A percentile compares a stretch with the other conserved stretches of the same genome.
Conservation (phyloP, 92 coral and sea anemone genomes). For the Epizoanthus fatuus region DNA sequence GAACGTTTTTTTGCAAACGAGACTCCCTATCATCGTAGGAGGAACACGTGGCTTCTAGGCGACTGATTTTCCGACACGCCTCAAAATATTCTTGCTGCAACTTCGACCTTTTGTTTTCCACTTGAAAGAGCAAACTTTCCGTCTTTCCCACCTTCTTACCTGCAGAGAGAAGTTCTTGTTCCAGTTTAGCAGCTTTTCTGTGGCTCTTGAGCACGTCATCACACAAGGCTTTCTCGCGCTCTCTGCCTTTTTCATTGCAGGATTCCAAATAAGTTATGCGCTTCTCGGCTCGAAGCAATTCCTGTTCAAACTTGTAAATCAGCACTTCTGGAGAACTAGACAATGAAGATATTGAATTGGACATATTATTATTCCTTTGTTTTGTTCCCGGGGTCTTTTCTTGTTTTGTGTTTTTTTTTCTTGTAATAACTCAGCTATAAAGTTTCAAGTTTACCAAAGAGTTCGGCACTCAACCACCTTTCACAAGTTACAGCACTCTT, state of each 20-base stretch:
- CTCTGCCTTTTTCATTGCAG: conserved; percentile 12
- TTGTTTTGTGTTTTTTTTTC: not conserved
- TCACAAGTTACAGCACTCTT: not conserved
- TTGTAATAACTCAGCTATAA: not conserved
- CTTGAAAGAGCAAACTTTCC: conserved; percentile 52
- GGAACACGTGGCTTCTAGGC: conserved; percentile 63
- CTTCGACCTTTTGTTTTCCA: conserved; percentile 48
- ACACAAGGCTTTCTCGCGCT: conserved; percentile 9
- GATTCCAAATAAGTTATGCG: conserved; percentile 33
- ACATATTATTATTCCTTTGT: not conserved
- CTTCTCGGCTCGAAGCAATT: conserved; percentile 50
- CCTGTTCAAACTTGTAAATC: conserved; percentile 39
- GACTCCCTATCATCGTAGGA: conserved; percentile 58
- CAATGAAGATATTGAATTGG: not conserved
- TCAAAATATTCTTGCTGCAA: conserved; percentile 60
- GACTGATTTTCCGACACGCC: conserved; percentile 67
- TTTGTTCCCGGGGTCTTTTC: not conserved
- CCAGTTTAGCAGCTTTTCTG: conserved; percentile 65
- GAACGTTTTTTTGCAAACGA: conserved; percentile 46
- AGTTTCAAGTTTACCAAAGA: not conserved
- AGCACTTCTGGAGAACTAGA: conserved; percentile 27
- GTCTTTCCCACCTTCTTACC: conserved; percentile 58
- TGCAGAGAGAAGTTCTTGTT: conserved; percentile 66
- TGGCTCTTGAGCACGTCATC: conserved; percentile 59
- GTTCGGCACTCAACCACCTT: not conserved